These are phyloP conservation scores for Megaptera novaeangliae DNA, from an alignment of 2,113 vertebrate genomes.

Conservation along the genomic window DNA sequence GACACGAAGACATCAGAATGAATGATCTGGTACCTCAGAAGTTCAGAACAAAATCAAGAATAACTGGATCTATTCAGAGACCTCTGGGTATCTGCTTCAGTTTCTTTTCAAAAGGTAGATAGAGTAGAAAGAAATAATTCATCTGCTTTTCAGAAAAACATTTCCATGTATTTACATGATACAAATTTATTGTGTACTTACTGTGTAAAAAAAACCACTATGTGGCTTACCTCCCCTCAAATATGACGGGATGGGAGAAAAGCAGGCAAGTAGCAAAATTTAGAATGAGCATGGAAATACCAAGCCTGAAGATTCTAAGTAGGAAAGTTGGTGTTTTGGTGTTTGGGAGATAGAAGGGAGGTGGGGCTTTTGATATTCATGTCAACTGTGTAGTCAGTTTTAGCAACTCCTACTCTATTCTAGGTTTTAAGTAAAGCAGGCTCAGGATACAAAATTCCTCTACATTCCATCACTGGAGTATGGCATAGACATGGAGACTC, in stretches of 20 bases:
- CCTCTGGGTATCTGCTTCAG: background rate
- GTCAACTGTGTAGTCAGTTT: background rate
- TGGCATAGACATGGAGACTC: background rate
- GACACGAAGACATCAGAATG: background rate
- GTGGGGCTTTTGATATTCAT: background rate
- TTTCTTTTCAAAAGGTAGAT: background rate
- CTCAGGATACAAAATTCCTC: background rate
- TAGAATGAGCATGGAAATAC: background rate
- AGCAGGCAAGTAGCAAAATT: background rate
- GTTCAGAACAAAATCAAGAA: background rate
- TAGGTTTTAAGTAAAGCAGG: background rate
- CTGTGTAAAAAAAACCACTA: background rate
- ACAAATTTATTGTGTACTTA: too few relatives aligned
- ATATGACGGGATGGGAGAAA: background rate
- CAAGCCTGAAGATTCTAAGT: background rate
- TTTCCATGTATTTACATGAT: background rate
- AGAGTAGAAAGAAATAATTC: background rate
- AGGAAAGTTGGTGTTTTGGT: rapidly evolving
- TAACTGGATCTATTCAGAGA: background rate
- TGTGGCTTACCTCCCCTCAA: background rate
- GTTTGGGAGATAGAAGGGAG: background rate
- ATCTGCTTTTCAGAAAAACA: background rate
- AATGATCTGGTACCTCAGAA: background rate
- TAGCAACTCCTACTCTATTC: background rate
- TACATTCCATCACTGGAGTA: too few relatives aligned